Evolutionary conservation across 2,888 invertebrate species (phyloP), one percentile per base, ranked within the genome.

Genomic region (Deladenus siricidicola): DNA sequence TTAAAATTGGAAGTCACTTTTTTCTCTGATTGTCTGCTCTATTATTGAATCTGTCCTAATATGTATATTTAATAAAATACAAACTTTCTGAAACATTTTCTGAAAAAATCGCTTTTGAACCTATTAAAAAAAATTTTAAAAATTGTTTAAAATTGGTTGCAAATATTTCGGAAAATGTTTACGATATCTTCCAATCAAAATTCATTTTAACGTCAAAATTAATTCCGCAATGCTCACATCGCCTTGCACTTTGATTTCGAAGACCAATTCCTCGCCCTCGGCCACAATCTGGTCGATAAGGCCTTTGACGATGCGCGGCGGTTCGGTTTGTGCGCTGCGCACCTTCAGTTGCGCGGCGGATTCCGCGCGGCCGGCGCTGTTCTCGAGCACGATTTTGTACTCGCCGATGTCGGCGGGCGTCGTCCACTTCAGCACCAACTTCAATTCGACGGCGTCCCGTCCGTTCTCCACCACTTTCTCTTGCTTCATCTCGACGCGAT

Each of bases 221-320:
- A n/a, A n/a, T n/a, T n/a, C n/a, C n/a, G n/a, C n/a, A n/a, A n/a
- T n/a, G n/a, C n/a, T n/a, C n/a, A n/a, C 78, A 74, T 80, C 75
- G 72, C 80, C 72, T 73, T 81, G 65, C 70, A 82, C 70, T 63
- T 78, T 77, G 19, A 80, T 76, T 47, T 78, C 78, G 57, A 76
- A 77, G 34, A 74, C 66, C 55, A 76, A 63, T 6, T 65, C 60
- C 23, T 69, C 72, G 21, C 74, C 75, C 57, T 76, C 75, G 56
- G 76, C 75, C 8, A 74, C 75, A 28, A 76, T 69, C 53, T 78
- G 78, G 68, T 82, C 80, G 30, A 77, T 70, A 30, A 79, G 66
- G 56, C 69, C 74, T 63, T 76, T 76, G 55, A 71, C 56, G 58
- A 78, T 74, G 61, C 68, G 72, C 42, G 76, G 78, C 19, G 70